Conservation (phyloP, 2,888 invertebrate genomes). For the Netelia inedita region DNA sequence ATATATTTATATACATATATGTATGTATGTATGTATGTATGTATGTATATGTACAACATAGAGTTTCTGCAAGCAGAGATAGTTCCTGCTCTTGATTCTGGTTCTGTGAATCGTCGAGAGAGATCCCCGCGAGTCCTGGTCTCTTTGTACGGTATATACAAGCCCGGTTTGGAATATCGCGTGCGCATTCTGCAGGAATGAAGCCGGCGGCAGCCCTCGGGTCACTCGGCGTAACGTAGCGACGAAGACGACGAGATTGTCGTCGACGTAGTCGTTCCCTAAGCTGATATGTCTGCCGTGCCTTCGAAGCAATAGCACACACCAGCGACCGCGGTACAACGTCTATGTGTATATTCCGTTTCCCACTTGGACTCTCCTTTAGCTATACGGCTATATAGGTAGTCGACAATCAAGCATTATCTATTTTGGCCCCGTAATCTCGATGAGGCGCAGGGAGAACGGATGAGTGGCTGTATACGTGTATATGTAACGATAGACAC, state of each 20-base stretch:
- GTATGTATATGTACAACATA: constrained; percentile 1
- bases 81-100: constrained; percentile 36
- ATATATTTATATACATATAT: neutral
- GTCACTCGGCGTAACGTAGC: constrained; percentile 39
- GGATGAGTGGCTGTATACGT: neutral
- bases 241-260: constrained; percentile 23
- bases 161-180: neutral
- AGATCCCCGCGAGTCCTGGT: neutral
- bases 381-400: neutral
- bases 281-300: constrained; percentile 23
- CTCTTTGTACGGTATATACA: constrained; percentile 23
- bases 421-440: constrained; percentile 48
- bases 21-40: neutral
- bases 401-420: constrained; percentile 47
- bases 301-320: constrained; percentile 14
- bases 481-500: constrained; percentile 14
- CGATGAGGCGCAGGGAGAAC: constrained; percentile 23
- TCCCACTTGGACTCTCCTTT: neutral
- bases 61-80: constrained; percentile 24
- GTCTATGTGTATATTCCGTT: neutral
- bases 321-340: neutral
- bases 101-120: constrained; percentile 41
- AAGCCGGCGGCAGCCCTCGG: neutral
- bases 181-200: constrained; percentile 10
- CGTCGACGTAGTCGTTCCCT: constrained; percentile 3